Conservation (phyloP, 2,797 vertebrate genomes). For the Danio choprae region DNA sequence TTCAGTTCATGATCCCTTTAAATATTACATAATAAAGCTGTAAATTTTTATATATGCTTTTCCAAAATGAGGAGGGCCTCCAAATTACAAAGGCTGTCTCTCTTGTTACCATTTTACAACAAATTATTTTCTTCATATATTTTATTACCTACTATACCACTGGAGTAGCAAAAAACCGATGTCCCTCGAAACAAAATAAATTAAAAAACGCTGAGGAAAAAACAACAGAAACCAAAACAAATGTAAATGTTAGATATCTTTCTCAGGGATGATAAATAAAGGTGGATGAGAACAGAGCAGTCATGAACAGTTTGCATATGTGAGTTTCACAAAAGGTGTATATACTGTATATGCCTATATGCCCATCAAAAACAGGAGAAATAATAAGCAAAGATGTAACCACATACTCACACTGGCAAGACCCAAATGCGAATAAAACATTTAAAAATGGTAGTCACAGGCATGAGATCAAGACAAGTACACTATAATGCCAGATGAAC, state of each 20-base stretch:
- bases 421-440: not conserved
- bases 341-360: not conserved
- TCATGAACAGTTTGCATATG: constrained; percentile 13
- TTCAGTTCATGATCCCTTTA: too few species aligned
- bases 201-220: too few species aligned
- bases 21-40: too few species aligned
- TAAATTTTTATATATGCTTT: too few species aligned
- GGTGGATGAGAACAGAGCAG: not conserved
- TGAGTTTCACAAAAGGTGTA: not conserved
- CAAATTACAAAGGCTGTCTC: too few species aligned
- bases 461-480: not conserved
- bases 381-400: not conserved
- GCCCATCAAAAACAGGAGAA: not conserved
- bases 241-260: not conserved
- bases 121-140: not conserved
- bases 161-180: not conserved
- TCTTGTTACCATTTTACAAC: not conserved
- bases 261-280: not conserved
- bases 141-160: not conserved
- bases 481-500: constrained; percentile 5
- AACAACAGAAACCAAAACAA: not conserved
- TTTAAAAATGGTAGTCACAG: not conserved
- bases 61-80: too few species aligned
- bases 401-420: not conserved
- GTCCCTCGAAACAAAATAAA: too few species aligned